Conservation (phyloP, 2,797 vertebrate genomes). For the Tragelaphus oryx region DNA sequence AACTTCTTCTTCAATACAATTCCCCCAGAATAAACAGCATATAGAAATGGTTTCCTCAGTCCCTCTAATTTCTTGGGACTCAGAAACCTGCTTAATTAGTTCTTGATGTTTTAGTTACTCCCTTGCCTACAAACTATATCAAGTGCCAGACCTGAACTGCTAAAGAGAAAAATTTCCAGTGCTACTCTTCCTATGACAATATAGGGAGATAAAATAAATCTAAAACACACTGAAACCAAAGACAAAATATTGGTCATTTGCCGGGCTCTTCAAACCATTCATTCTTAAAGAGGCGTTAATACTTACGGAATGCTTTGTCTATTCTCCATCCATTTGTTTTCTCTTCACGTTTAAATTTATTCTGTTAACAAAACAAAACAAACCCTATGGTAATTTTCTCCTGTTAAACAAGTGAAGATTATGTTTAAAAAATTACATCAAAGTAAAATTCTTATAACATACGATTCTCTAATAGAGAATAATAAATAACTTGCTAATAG, state of each 20-base stretch:
- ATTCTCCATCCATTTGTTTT: conserved; percentile 93
- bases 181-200: neutral
- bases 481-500: neutral
- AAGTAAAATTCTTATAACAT: neutral
- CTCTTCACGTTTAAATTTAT: conserved; percentile 99
- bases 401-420: neutral
- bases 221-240: conserved; percentile 10
- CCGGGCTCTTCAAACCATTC: neutral
- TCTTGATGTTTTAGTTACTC: neutral
- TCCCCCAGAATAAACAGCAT: neutral
- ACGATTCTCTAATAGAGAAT: neutral
- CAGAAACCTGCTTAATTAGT: neutral
- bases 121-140: neutral
- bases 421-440: neutral
- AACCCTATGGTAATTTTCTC: conserved; percentile 38
- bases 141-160: neutral
- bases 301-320: conserved; percentile 98
- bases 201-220: neutral
- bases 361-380: conserved; percentile 82
- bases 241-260: neutral
- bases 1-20: neutral
- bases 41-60: neutral
- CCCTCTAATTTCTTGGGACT: neutral
- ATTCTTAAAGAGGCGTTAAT: conserved; percentile 31
- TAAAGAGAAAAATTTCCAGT: neutral